phyloP scores from a whole-genome alignment of 2,888 invertebrate species.

The Hyposoter didymator region DNA sequence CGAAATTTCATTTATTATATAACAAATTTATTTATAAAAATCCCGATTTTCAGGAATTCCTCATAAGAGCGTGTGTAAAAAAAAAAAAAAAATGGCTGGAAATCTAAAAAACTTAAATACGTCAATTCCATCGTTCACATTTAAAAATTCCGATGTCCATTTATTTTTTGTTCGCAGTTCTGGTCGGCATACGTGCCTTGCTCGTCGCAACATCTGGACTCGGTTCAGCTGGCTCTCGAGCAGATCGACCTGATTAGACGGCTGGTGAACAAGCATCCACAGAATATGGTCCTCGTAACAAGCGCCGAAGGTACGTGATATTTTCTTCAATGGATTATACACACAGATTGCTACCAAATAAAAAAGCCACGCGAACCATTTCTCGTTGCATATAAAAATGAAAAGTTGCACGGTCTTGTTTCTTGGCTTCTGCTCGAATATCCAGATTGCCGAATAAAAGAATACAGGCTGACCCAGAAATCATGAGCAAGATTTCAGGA shows the following conservation, averaged over 20 bases:
- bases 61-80: too few relatives aligned
- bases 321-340: background rate
- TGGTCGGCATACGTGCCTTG: constrained; percentile 87
- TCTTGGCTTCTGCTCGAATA: background rate
- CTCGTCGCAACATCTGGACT: constrained; percentile 85
- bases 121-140: background rate
- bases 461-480: background rate
- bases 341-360: background rate
- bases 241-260: constrained; percentile 87
- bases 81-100: too few relatives aligned
- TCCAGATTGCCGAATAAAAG: background rate
- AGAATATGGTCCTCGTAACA: constrained; percentile 84
- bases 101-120: background rate
- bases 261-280: constrained; percentile 85
- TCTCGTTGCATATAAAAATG: background rate
- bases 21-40: too few relatives aligned
- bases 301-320: constrained; percentile 83
- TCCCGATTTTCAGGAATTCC: too few relatives aligned
- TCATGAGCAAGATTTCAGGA: background rate
- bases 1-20: too few relatives aligned
- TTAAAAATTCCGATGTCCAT: background rate
- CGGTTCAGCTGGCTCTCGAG: constrained; percentile 86
- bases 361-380: background rate
- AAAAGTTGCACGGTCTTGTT: background rate
- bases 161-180: constrained; percentile 83